phyloP scores from a whole-genome alignment of 2,888 invertebrate species.

The Salpingus planirostris region DNA sequence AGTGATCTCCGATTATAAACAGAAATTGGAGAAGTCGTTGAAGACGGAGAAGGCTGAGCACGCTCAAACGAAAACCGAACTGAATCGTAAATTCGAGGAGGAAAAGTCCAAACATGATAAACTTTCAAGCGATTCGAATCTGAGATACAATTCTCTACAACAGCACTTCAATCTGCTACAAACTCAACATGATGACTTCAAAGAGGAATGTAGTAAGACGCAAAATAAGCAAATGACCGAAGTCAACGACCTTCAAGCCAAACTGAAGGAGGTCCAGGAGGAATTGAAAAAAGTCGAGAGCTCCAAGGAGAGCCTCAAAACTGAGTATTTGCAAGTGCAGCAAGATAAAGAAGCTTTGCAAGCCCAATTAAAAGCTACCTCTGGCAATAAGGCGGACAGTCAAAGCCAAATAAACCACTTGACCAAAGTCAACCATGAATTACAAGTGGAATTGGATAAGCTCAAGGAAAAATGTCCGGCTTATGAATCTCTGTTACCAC shows the following conservation, averaged over 20 bases:
- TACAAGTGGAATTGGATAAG: conserved; percentile 27
- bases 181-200: conserved; percentile 46
- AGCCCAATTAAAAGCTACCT: conserved; percentile 25
- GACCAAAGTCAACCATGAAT: conserved; percentile 28
- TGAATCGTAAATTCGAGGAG: conserved; percentile 43
- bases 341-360: conserved; percentile 34
- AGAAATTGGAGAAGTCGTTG: conserved; percentile 48
- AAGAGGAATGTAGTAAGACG: conserved; percentile 42
- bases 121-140: conserved; percentile 42
- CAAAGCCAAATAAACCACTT: conserved; percentile 29
- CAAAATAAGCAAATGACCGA: conserved; percentile 44
- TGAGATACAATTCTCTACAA: conserved; percentile 47
- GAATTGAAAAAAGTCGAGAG: conserved; percentile 40
- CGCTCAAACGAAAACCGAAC: conserved; percentile 43
- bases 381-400: conserved; percentile 26
- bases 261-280: conserved; percentile 42
- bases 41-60: conserved; percentile 49
- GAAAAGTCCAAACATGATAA: conserved; percentile 45
- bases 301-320: conserved; percentile 39
- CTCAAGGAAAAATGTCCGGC: conserved; percentile 21
- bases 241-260: conserved; percentile 42
- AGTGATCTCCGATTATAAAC: conserved; percentile 53
- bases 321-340: conserved; percentile 33
- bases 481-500: conserved; percentile 18
- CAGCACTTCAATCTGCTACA: conserved; percentile 47